phyloP scores from a whole-genome alignment of 2,888 invertebrate genomes.

The Microctonus brassicae region DNA sequence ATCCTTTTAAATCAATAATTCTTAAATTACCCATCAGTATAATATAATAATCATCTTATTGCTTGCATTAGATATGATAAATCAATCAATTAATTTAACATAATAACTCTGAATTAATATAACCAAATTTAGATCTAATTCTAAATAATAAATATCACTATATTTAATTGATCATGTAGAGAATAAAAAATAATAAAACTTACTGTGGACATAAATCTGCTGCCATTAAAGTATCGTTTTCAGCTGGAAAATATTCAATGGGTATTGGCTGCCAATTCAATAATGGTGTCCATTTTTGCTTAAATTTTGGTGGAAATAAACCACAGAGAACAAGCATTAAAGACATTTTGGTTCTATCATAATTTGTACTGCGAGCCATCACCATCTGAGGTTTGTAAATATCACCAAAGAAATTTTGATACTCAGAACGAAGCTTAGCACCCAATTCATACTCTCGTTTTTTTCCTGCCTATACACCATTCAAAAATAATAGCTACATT shows the following conservation, averaged over 20 bases:
- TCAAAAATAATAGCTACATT: not conserved
- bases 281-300: constrained; percentile 74
- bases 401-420: constrained; percentile 70
- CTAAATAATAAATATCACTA: too few relatives aligned
- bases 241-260: not conserved
- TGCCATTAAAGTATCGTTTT: constrained; percentile 35
- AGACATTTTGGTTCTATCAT: constrained; percentile 81
- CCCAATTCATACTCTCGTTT: constrained; percentile 71
- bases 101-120: too few relatives aligned
- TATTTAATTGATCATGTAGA: not conserved
- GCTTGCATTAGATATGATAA: too few relatives aligned
- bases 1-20: too few relatives aligned
- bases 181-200: constrained; percentile 50
- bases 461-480: constrained; percentile 71
- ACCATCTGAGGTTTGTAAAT: constrained; percentile 66
- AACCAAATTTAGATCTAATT: too few relatives aligned
- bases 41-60: too few relatives aligned
- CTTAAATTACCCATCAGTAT: too few relatives aligned
- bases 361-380: constrained; percentile 76
- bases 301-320: constrained; percentile 75
- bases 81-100: too few relatives aligned
- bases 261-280: constrained; percentile 79
- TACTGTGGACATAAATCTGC: constrained; percentile 33
- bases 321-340: constrained; percentile 78
- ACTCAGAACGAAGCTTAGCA: constrained; percentile 70